phyloP scores from a whole-genome alignment of 2,888 invertebrate species.

The Ophioninae sp. region DNA sequence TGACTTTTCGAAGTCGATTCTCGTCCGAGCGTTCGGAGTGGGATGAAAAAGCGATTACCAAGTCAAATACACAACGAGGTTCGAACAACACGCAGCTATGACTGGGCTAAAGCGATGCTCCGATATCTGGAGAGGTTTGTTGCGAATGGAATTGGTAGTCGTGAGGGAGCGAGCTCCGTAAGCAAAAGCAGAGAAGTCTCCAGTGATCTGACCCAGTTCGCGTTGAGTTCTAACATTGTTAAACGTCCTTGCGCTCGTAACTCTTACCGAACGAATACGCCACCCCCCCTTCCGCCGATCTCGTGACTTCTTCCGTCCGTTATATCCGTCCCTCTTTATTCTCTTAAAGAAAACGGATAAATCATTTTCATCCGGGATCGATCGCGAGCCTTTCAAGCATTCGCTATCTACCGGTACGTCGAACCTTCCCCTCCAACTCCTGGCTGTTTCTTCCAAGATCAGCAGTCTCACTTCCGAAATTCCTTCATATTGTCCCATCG shows the following conservation, averaged over 20 bases:
- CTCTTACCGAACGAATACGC: conserved; percentile 60
- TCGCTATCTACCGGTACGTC: not conserved
- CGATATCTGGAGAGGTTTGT: conserved; percentile 51
- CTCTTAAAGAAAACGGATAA: conserved; percentile 72
- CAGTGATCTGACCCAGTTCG: conserved; percentile 75
- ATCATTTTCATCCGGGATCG: conserved; percentile 68
- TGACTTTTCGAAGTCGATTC: conserved; percentile 3
- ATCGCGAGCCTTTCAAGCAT: conserved; percentile 27
- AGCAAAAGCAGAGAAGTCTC: conserved; percentile 51
- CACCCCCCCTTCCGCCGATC: not conserved
- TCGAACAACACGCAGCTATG: conserved; percentile 68
- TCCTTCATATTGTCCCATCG: conserved; percentile 55
- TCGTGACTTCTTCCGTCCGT: conserved; percentile 44
- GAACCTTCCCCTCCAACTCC: conserved; percentile 1
- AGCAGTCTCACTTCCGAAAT: conserved; percentile 41
- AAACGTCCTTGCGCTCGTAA: conserved; percentile 69
- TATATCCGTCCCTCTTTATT: conserved; percentile 27
- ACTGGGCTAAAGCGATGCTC: conserved; percentile 59
- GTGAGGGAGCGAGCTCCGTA: conserved; percentile 35
- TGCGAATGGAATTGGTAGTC: conserved; percentile 3
- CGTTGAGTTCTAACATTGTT: conserved; percentile 73
- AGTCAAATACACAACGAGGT: conserved; percentile 67
- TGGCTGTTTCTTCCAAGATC: not conserved
- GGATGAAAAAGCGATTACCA: conserved; percentile 64
- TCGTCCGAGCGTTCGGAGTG: conserved; percentile 2